Evolutionary conservation across 1,140 invertebrate species (phyloP).

Genomic region (Calycopis cecrops): DNA sequence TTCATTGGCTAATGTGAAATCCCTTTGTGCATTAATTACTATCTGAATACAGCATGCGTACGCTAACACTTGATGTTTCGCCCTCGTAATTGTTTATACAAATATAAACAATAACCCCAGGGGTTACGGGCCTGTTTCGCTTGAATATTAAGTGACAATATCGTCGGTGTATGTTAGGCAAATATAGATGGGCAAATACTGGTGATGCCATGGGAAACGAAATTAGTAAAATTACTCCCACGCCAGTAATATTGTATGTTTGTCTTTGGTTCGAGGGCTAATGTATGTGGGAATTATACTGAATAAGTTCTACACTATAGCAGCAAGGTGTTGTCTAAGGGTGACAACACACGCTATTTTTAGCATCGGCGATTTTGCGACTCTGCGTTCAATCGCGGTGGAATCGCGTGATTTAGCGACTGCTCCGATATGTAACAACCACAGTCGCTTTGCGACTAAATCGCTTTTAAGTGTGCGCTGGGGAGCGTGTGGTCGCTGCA

Average conservation of each 20-base stretch:
- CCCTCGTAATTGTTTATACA: constrained; percentile 1
- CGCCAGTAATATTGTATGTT: not conserved
- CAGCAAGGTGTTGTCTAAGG: too few species aligned
- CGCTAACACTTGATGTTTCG: constrained; percentile 5
- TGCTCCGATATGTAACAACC: too few species aligned
- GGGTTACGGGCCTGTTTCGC: constrained; percentile 6
- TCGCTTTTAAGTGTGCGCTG: too few species aligned
- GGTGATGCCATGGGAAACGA: constrained; percentile 16
- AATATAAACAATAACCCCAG: constrained; percentile 8
- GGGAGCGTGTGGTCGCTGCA: too few species aligned
- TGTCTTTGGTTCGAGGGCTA: too few species aligned
- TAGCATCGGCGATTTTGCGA: too few species aligned
- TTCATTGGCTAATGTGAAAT: constrained; percentile 39
- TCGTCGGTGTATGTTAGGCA: not conserved
- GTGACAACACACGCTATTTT: too few species aligned
- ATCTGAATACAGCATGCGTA: constrained; percentile 26
- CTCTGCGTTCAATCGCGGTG: too few species aligned
- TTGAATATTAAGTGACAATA: constrained; percentile 4
- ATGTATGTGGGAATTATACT: too few species aligned
- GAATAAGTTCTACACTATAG: too few species aligned
- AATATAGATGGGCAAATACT: constrained; percentile 20
- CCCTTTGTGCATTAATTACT: constrained; percentile 46
- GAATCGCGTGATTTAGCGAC: too few species aligned
- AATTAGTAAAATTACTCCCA: constrained; percentile 6
- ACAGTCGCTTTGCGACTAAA: too few species aligned